Conservation (phyloP, 1,140 invertebrate species). For the Drosophila sproati region DNA sequence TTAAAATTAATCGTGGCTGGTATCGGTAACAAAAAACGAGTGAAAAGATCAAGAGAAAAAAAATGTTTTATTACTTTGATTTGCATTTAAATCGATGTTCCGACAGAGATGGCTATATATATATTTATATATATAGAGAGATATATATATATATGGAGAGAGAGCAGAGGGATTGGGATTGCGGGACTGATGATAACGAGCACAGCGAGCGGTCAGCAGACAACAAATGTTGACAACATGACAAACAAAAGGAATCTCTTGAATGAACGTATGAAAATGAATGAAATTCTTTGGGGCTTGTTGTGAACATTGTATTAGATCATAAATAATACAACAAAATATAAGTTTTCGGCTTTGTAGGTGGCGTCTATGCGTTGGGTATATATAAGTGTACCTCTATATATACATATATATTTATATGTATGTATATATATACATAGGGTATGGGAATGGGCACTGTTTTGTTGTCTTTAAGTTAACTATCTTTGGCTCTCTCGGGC, state of each 20-base stretch:
- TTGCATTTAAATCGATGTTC: constrained; percentile 81
- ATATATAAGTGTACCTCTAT: background rate
- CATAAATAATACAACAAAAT: constrained; percentile 19
- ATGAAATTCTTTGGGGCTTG: constrained; percentile 1
- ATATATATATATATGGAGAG: background rate
- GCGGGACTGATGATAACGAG: constrained; percentile 68
- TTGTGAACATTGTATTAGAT: constrained; percentile 1
- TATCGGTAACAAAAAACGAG: constrained; percentile 37
- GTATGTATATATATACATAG: background rate
- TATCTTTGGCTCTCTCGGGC: constrained; percentile 20
- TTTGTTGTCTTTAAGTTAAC: background rate
- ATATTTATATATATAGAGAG: constrained; percentile 2
- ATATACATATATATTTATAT: background rate
- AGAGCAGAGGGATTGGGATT: background rate
- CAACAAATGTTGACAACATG: constrained; percentile 64
- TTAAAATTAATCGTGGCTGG: constrained; percentile 66
- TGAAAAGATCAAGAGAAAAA: constrained; percentile 33
- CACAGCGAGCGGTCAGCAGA: constrained; percentile 70
- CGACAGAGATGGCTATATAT: constrained; percentile 41
- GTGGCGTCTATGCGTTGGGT: constrained; percentile 39
- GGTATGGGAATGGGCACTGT: constrained; percentile 19
- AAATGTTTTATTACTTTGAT: constrained; percentile 83
- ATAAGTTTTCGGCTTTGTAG: constrained; percentile 28
- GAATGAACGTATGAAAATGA: constrained; percentile 55
- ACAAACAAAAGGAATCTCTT: constrained; percentile 52